Percentiles rank a stretch among this genome's conserved stretches.
Evolutionary conservation across 2,113 vertebrate species (phyloP).

Genomic region (Hippocampus mohnikei): DNA sequence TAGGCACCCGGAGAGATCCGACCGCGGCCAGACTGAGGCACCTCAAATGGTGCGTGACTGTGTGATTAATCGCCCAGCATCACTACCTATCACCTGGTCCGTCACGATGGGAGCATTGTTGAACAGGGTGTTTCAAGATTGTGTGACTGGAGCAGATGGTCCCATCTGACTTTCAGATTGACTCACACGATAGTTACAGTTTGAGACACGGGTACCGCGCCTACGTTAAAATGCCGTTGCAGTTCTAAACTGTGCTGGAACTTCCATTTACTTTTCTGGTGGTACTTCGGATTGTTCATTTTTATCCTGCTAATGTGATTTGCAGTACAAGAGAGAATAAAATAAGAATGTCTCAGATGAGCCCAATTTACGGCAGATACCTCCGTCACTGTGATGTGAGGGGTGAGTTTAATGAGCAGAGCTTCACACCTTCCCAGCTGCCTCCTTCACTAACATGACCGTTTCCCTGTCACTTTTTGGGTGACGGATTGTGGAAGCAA

Average conservation of each 20-base stretch:
- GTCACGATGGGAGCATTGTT: not conserved
- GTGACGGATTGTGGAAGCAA: constrained; percentile 47
- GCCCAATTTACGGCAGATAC: constrained; percentile 38
- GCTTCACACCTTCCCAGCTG: constrained; percentile 54
- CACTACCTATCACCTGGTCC: not conserved
- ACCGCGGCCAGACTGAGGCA: not conserved
- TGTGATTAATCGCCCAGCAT: not conserved
- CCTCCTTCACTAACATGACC: constrained; percentile 49
- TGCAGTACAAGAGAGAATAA: no score
- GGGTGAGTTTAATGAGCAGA: constrained; percentile 66
- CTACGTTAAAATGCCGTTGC: not conserved
- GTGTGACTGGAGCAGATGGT: not conserved
- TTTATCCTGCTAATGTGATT: no score
- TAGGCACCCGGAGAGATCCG: not conserved
- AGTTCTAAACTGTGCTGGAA: not conserved
- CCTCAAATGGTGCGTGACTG: no score
- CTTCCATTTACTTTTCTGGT: not conserved
- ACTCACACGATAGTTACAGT: not conserved
- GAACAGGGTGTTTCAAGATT: not conserved
- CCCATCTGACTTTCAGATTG: not conserved
- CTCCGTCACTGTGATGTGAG: constrained; percentile 42
- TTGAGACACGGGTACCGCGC: no score
- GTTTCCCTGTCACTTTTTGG: constrained; percentile 50
- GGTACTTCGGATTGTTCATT: not conserved
- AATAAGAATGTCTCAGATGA: constrained; percentile 33